Evolutionary conservation across 2,888 invertebrate genomes (phyloP).

Genomic region (Dicyrtoma fusca): DNA sequence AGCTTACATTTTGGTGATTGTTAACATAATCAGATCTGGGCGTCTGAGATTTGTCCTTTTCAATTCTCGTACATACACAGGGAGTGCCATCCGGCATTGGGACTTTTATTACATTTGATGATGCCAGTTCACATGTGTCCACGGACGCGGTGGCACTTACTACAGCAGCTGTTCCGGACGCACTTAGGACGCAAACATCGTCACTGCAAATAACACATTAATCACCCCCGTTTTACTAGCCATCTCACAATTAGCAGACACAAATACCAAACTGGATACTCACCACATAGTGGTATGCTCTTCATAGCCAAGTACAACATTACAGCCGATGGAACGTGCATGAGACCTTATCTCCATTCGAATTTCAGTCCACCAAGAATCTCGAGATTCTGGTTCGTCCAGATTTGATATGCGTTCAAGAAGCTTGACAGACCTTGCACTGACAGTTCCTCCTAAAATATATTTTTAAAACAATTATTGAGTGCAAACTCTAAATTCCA

Average conservation of each 20-base stretch:
- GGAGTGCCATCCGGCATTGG: background rate
- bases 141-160: slow-evolving; percentile 58
- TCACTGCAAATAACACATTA: slow-evolving; percentile 68
- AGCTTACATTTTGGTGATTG: slow-evolving; percentile 31
- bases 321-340: slow-evolving; percentile 87
- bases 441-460: slow-evolving; percentile 74
- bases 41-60: slow-evolving; percentile 24
- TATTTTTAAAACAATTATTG: no score
- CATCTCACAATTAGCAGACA: background rate
- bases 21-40: slow-evolving; percentile 8
- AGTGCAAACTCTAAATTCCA: background rate
- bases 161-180: slow-evolving; percentile 90
- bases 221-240: no score
- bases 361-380: slow-evolving; percentile 96
- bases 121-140: slow-evolving; percentile 15
- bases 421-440: slow-evolving; percentile 80
- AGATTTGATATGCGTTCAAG: slow-evolving; percentile 78
- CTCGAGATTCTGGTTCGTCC: slow-evolving; percentile 88
- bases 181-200: slow-evolving; percentile 92
- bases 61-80: background rate
- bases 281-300: slow-evolving; percentile 92
- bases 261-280: slow-evolving; percentile 57
- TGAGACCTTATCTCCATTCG: slow-evolving; percentile 94
- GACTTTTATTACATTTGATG: slow-evolving; percentile 10
- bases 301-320: slow-evolving; percentile 91